These are phyloP conservation scores for Oscheius sp. DNA, from an alignment of 1,140 invertebrate species.

Conservation along the genomic window DNA sequence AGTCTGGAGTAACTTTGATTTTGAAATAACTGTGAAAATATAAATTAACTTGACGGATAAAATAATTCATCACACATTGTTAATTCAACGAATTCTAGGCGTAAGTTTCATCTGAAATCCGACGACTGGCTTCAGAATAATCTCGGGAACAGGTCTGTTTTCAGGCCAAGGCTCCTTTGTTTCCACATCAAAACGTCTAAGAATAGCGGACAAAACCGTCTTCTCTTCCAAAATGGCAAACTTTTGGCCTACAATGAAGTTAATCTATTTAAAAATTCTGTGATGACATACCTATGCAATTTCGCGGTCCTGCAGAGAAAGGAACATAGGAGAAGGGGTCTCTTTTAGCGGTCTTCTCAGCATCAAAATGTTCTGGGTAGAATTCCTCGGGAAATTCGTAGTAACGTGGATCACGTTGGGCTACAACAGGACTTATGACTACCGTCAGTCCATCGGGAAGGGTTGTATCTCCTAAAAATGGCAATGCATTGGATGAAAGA, in stretches of 20 bases:
- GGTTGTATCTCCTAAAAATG: constrained; percentile 23
- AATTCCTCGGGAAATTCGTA: constrained; percentile 80
- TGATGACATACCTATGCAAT: constrained; percentile 63
- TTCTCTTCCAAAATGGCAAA: constrained; percentile 84
- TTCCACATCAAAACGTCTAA: constrained; percentile 70
- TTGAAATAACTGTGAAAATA: no score
- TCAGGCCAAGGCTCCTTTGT: constrained; percentile 21
- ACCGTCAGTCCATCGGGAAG: constrained; percentile 71
- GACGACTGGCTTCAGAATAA: constrained; percentile 35
- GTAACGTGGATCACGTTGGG: constrained; percentile 74
- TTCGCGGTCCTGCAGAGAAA: constrained; percentile 61
- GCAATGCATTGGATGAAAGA: not conserved
- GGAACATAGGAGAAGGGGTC: constrained; percentile 62
- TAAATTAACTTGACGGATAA: no score
- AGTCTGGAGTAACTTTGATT: no score
- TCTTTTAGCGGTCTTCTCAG: constrained; percentile 69
- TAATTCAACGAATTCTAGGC: no score
- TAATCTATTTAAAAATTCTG: constrained; percentile 58
- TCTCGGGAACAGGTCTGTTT: constrained; percentile 36
- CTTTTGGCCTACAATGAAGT: constrained; percentile 67
- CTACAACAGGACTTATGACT: constrained; percentile 68
- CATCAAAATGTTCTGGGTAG: constrained; percentile 84
- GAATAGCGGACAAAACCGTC: constrained; percentile 76
- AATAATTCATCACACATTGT: no score
- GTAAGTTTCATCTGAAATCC: constrained; percentile 30